Percentiles rank a stretch among this genome's conserved stretches.
Evolutionary conservation across 1,140 invertebrate genomes (phyloP).

Genomic region (Heterodera schachtii): DNA sequence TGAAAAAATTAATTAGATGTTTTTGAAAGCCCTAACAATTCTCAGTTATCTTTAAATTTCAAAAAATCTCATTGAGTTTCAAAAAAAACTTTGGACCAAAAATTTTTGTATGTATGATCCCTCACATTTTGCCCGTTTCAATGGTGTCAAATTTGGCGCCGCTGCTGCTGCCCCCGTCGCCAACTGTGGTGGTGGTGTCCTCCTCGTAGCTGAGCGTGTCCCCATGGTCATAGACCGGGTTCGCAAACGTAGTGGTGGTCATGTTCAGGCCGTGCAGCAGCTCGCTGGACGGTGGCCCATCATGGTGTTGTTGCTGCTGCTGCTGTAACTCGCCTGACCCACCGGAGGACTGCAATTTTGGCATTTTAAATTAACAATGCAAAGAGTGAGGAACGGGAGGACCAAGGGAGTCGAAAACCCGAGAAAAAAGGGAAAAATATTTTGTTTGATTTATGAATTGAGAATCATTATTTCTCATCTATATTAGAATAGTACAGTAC

Average conservation of each 20-base stretch:
- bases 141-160: slow-evolving; percentile 11
- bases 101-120: not conserved
- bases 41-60: too few species aligned
- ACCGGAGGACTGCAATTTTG: slow-evolving; percentile 35
- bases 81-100: too few species aligned
- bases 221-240: slow-evolving; percentile 60
- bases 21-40: too few species aligned
- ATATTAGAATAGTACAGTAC: too few species aligned
- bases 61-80: too few species aligned
- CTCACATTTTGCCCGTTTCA: slow-evolving; percentile 23
- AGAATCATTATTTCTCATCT: too few species aligned
- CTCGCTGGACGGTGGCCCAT: not conserved
- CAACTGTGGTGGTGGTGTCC: not conserved
- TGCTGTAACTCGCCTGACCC: slow-evolving; percentile 36
- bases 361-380: slow-evolving; percentile 4
- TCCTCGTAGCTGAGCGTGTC: slow-evolving; percentile 11
- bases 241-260: slow-evolving; percentile 61
- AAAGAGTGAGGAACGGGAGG: too few species aligned
- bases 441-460: too few species aligned
- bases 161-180: not conserved
- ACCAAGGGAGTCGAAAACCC: not conserved
- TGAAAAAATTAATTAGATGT: too few species aligned
- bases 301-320: slow-evolving; percentile 5
- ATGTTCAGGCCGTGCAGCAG: slow-evolving; percentile 6
- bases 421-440: not conserved